A percentile compares a stretch with the other conserved stretches of the same genome.
Conservation (phyloP, 1,140 invertebrate species). For the Procambarus clarkii region DNA sequence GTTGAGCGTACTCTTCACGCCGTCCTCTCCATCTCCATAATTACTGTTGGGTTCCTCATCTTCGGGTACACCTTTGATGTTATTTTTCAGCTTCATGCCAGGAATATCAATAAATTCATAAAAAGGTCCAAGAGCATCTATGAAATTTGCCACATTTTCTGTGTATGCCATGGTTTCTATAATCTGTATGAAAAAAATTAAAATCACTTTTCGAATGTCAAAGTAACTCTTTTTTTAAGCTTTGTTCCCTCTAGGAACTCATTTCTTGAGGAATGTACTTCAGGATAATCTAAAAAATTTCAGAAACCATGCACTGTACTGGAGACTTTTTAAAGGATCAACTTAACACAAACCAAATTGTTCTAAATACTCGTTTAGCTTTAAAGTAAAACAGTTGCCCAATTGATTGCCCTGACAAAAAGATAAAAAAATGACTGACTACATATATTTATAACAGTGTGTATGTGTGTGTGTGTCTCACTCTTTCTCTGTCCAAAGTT, state of each 20-base stretch:
- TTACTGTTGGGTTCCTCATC: neutral
- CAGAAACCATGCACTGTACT: too few relatives aligned
- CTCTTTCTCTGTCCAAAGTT: too few relatives aligned
- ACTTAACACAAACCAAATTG: too few relatives aligned
- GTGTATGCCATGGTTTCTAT: slow-evolving; percentile 80
- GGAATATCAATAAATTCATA: slow-evolving; percentile 78
- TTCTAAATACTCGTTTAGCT: too few relatives aligned
- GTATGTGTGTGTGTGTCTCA: too few relatives aligned
- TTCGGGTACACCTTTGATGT: slow-evolving; percentile 17
- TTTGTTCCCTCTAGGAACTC: neutral
- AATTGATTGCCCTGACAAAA: too few relatives aligned
- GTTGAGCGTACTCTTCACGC: neutral
- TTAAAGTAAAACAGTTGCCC: too few relatives aligned
- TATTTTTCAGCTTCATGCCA: slow-evolving; percentile 35
- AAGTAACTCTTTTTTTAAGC: neutral
- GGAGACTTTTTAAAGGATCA: too few relatives aligned
- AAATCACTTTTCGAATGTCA: neutral
- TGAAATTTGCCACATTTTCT: slow-evolving; percentile 78
- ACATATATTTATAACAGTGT: too few relatives aligned
- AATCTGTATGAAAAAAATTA: slow-evolving; percentile 75
- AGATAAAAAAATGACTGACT: too few relatives aligned
- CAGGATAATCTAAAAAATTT: too few relatives aligned
- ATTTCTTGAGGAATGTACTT: too few relatives aligned
- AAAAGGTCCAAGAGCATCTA: slow-evolving; percentile 78
- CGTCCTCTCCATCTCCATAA: neutral